Evolutionary conservation across 2,888 invertebrate species (phyloP).

Genomic region (Dicyrtomina minuta): DNA sequence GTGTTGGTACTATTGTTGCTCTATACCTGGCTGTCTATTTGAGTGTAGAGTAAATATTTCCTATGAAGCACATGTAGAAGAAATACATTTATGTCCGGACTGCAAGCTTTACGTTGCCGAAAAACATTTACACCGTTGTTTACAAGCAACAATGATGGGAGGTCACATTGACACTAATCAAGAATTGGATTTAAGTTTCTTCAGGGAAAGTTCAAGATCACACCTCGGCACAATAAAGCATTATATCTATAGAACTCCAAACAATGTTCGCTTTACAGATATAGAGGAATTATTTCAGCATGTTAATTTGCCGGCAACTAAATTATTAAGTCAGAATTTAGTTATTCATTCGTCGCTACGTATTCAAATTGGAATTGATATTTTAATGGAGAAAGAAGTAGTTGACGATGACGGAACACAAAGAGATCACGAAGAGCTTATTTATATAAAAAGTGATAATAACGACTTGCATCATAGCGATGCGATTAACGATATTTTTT

Average conservation of each 20-base stretch:
- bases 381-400: background rate
- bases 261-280: background rate
- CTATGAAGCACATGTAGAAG: too few species aligned
- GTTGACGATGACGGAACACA: background rate
- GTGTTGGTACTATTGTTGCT: too few species aligned
- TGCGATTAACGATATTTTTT: background rate
- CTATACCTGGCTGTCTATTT: too few species aligned
- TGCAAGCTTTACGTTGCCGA: too few species aligned
- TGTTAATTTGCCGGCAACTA: background rate
- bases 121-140: too few species aligned
- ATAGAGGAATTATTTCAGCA: background rate
- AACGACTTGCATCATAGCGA: background rate
- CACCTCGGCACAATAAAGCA: background rate
- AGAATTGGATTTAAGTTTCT: background rate
- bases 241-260: background rate
- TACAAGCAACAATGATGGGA: too few species aligned
- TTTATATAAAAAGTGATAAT: background rate
- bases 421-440: background rate
- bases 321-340: background rate
- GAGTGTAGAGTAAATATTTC: too few species aligned
- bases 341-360: background rate
- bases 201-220: background rate
- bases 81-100: too few species aligned
- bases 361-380: background rate
- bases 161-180: background rate